phyloP scores from a whole-genome alignment of 2,888 invertebrate genomes.

The Lasiommata megera region DNA sequence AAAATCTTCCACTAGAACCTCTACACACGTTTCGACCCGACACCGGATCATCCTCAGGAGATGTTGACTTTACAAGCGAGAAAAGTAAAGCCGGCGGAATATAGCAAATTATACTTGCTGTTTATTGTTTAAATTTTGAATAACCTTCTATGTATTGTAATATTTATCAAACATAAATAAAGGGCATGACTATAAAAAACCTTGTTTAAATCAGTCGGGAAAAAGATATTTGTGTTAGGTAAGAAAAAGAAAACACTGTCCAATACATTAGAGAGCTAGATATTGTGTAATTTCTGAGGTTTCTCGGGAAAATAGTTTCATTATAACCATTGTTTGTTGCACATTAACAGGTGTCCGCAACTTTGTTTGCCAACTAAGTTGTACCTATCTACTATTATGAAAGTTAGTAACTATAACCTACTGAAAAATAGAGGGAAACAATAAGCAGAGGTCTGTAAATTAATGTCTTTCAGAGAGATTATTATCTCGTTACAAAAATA shows the following conservation, averaged over 20 bases:
- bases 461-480: not conserved
- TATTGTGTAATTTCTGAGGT: conserved; percentile 1
- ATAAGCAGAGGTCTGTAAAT: not conserved
- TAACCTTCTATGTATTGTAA: no score
- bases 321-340: conserved; percentile 6
- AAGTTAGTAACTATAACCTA: not conserved
- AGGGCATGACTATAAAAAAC: no score
- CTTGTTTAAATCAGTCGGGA: no score
- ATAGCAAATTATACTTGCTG: no score
- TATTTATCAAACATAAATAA: no score
- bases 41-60: no score
- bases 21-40: no score
- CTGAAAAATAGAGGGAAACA: conserved; percentile 5
- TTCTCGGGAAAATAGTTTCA: conserved; percentile 9
- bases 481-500: no score
- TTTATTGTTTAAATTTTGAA: no score
- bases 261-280: not conserved
- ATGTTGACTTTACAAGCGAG: no score
- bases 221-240: not conserved
- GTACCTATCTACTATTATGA: conserved; percentile 4
- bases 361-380: conserved; percentile 1
- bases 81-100: no score
- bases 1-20: no score
- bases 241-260: not conserved
- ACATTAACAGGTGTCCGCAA: not conserved